Conservation (phyloP, 2,888 invertebrate species). For the Platycheirus albimanus region DNA sequence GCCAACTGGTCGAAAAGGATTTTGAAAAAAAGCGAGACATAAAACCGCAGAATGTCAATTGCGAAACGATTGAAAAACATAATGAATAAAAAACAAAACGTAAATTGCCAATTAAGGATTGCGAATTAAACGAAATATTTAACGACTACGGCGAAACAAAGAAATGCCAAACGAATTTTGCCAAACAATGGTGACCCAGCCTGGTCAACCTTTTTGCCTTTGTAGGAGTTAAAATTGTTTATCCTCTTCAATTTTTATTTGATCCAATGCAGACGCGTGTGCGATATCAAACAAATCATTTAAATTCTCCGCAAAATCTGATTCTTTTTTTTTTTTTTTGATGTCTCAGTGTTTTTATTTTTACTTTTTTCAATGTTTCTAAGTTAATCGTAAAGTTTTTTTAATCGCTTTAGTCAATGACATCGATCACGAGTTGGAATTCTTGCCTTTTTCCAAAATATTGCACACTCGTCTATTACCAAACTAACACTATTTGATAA, state of each 20-base stretch:
- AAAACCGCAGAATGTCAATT: too few relatives aligned
- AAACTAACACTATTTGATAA: slow-evolving; percentile 34
- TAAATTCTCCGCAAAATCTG: slow-evolving; percentile 5
- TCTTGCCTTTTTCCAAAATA: slow-evolving; percentile 28
- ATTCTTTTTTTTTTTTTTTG: slow-evolving; percentile 22
- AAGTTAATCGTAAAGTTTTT: slow-evolving; percentile 21
- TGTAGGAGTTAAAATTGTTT: slow-evolving; percentile 40
- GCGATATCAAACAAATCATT: slow-evolving; percentile 36
- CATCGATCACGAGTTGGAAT: slow-evolving; percentile 19
- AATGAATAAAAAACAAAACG: too few relatives aligned
- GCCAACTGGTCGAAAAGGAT: too few relatives aligned
- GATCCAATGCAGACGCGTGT: slow-evolving; percentile 21
- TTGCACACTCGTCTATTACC: slow-evolving; percentile 9
- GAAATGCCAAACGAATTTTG: too few relatives aligned
- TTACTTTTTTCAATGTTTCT: slow-evolving; percentile 9
- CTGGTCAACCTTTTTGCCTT: slow-evolving; percentile 38
- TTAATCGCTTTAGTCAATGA: slow-evolving; percentile 25
- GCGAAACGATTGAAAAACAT: too few relatives aligned
- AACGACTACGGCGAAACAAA: too few relatives aligned
- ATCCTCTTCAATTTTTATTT: slow-evolving; percentile 37
- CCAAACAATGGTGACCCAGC: too few relatives aligned
- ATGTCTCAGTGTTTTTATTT: slow-evolving; percentile 26
- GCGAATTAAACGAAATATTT: too few relatives aligned
- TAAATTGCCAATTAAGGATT: too few relatives aligned
- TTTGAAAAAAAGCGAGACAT: too few relatives aligned